Base-by-base conservation (phyloP, 2,888 invertebrate genomes). In the Polyommatus icarus region DNA sequence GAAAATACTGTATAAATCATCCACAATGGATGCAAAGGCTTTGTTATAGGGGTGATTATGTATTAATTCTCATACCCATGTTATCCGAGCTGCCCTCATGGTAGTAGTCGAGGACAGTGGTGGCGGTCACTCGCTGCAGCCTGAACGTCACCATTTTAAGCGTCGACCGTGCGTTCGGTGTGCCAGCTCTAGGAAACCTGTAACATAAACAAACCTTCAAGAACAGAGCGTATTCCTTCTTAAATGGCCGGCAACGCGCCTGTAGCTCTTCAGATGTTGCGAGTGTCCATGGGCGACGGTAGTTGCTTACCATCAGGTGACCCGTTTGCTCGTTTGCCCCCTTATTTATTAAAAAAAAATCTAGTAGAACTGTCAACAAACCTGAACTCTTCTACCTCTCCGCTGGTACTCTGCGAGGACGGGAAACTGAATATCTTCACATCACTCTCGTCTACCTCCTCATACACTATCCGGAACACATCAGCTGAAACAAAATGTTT, bases 351-450 rank as follows among this genome's bases (percentile, higher is more conserved):
- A n/a, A n/a, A n/a, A n/a, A n/a, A n/a, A n/a, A n/a, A n/a, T 12
- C 18, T 78, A 15, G n/a, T 3, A 73, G n/a, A 5, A 76, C 18
- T 24, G 29, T 61, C 18, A 36, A 15, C 77, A 79, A 57, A 94
- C 94, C 94, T 91, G 89, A 96, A 98, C 88, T 98, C 98, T 84
- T 98, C 98, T 1, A 97, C 95, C 83, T 97, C 97, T 0, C 97
- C 97, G 20, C 96, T 96, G 84, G 96, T 96, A 75, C 96, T 96
- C 86, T 96, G 96, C 0, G 97, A 97, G 0, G 98, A 97, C 0
- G 98, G 98, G 84, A 98, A 97, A 87, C 97, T 97, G 86, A 98
- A 97, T 80, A 99, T 96, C 86, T 98, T 98, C 32, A 99, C 99
- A 82, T 98, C 97, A 73, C 97, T 97, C 89, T 98, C 98, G 83